Evolutionary conservation across 2,888 invertebrate species (phyloP).

Genomic region (Mantis religiosa): DNA sequence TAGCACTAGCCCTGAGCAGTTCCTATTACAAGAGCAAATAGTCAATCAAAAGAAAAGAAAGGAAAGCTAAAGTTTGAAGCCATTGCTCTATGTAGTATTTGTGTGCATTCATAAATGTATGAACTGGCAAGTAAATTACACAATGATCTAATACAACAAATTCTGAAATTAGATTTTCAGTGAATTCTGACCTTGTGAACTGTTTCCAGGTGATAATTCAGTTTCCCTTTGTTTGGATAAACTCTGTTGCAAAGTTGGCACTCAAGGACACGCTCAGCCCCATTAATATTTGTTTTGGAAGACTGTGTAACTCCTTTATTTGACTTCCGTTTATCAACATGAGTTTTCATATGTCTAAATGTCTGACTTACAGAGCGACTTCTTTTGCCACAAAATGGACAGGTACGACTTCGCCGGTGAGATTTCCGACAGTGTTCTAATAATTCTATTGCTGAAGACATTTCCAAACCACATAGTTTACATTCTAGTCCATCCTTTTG

Average conservation of each 20-base stretch:
- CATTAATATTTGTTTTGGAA: background rate
- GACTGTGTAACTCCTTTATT: background rate
- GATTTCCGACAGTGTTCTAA: constrained; percentile 21
- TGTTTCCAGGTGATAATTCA: constrained; percentile 21
- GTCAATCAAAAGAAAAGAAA: too few relatives aligned
- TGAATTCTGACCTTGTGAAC: constrained; percentile 12
- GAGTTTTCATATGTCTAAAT: constrained; percentile 25
- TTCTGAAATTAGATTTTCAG: background rate
- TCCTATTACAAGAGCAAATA: too few relatives aligned
- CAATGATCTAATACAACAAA: background rate
- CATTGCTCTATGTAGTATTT: too few relatives aligned
- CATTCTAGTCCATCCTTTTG: constrained; percentile 15
- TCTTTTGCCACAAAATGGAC: constrained; percentile 28
- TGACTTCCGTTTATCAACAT: background rate
- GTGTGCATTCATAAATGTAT: too few relatives aligned
- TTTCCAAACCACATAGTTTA: constrained; percentile 19
- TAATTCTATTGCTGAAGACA: constrained; percentile 4
- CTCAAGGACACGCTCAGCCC: background rate
- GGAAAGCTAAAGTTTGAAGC: too few relatives aligned
- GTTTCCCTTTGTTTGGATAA: constrained; percentile 21
- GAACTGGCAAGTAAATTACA: too few relatives aligned
- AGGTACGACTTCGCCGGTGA: constrained; percentile 28
- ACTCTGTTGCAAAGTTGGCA: constrained; percentile 25
- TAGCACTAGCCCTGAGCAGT: too few relatives aligned
- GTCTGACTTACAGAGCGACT: constrained; percentile 26